Conservation (phyloP, 2,113 vertebrate genomes). For the Corythaixoides concolor region DNA sequence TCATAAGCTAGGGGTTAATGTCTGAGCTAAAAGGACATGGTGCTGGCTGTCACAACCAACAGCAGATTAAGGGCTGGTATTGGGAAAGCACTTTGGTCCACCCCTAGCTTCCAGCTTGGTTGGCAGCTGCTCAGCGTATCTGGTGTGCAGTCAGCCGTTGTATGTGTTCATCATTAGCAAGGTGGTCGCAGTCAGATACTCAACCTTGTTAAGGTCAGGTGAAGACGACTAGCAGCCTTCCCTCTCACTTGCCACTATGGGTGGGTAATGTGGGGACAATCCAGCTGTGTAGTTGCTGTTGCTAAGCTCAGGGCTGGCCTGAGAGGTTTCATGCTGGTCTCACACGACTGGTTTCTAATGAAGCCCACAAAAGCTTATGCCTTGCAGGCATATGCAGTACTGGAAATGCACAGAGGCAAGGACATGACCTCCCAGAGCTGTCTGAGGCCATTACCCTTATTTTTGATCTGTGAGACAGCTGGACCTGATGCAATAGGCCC, state of each 20-base stretch:
- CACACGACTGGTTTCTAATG: rapidly evolving
- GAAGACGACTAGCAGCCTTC: not conserved
- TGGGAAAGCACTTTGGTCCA: not conserved
- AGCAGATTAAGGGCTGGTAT: not conserved
- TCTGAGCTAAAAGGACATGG: not conserved
- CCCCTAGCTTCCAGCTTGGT: not conserved
- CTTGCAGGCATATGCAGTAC: not conserved
- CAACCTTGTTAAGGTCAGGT: not conserved
- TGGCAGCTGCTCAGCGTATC: not conserved
- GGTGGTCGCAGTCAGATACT: not conserved
- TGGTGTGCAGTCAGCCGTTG: not conserved
- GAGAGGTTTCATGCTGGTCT: not conserved
- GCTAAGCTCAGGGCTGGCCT: not conserved
- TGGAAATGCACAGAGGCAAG: not conserved
- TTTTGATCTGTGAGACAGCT: not conserved
- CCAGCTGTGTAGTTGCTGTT: not conserved
- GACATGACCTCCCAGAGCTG: not conserved
- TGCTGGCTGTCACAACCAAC: not conserved
- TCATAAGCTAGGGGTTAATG: not conserved
- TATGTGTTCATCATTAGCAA: not conserved
- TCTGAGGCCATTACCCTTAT: not conserved
- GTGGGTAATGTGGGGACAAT: not conserved
- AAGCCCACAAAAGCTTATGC: not conserved
- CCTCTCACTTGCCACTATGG: not conserved
- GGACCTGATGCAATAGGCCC: not conserved